Evolutionary conservation across 2,888 invertebrate species (phyloP), one percentile per base, ranked within the genome.

Genomic region (Ophonus ardosiacus): DNA sequence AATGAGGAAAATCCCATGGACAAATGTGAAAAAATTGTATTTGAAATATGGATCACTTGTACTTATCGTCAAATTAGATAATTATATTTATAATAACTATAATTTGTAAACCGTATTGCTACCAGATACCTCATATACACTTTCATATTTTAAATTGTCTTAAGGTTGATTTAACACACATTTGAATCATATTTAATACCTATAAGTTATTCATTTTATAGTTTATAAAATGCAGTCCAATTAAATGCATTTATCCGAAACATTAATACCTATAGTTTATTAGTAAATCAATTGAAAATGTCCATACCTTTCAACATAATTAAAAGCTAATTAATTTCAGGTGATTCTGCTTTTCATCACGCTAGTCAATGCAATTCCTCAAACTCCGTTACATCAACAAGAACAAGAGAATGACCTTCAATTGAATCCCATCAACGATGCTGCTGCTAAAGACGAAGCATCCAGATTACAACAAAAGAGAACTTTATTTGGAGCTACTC

Each of bases 381-480:
- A 89, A 78, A 86, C 87, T 86, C 40, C 68, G 7, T 86, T 88
- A 82, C 86, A 88, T 84, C 83, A 89, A 24, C 86, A 87, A 84
- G 79, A 86, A n/a, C 87, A 87, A 24, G 85, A 76, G 3, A 63
- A 59, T 21, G 78, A 76, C 13, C 61, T 87, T 8, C 86, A 88
- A 13, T 81, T 90, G 56, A 88, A 90, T 85, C 90, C 90, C 6
- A 61, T 89, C n/a, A 87, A 89, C 59, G 89, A 90, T 81, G 84
- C 78, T 10, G 84, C 57, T 7, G 86, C 87, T 18, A 87, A 89
- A 61, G 86, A 88, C 18, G 79, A 87, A 24, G 51, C 71, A 0
- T 31, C 71, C 1, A 90, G 89, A 86, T 88, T 88, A 51, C 90
- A 90, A 74, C 89, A 88, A 56, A 90, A 90, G 87, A 86, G 90